Percentiles rank a stretch among this genome's conserved stretches.
phyloP scores from a whole-genome alignment of 1,140 invertebrate genomes.

The Akabosia matsudoensis region DNA sequence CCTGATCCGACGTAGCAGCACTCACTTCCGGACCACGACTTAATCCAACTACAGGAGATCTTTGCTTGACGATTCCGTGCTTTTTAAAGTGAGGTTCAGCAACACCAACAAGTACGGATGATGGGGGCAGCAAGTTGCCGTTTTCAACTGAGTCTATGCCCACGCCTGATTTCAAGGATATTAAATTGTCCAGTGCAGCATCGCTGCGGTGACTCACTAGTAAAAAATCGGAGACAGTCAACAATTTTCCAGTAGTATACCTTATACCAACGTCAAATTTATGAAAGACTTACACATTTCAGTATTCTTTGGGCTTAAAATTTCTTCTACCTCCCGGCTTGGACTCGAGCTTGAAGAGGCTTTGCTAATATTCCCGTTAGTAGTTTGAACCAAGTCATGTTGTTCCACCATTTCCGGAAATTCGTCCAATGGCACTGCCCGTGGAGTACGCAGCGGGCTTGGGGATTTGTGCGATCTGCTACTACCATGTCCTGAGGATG shows the following conservation, averaged over 20 bases:
- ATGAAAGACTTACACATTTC: slow-evolving; percentile 16
- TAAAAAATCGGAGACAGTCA: slow-evolving; percentile 8
- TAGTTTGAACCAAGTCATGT: slow-evolving; percentile 1
- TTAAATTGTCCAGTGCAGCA: not conserved
- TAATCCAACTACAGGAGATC: not conserved
- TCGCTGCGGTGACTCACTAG: slow-evolving; percentile 22
- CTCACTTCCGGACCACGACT: not conserved
- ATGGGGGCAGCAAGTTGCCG: not conserved
- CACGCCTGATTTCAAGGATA: not conserved
- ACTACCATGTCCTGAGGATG: not conserved
- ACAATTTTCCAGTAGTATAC: not conserved
- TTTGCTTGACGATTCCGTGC: not conserved
- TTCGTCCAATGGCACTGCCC: not conserved
- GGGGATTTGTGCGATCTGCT: not conserved
- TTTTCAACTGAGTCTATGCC: not conserved
- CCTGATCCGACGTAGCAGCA: slow-evolving; percentile 33
- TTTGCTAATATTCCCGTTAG: slow-evolving; percentile 38
- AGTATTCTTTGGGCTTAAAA: slow-evolving; percentile 58
- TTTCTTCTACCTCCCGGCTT: slow-evolving; percentile 78
- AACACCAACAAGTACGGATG: not conserved
- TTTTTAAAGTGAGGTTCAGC: not conserved
- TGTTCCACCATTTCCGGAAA: not conserved
- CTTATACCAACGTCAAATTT: not conserved
- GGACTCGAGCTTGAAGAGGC: slow-evolving; percentile 58
- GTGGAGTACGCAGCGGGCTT: not conserved